These are phyloP conservation scores for Aphelinus atriplicis DNA, from an alignment of 1,140 invertebrate genomes.

Conservation along the genomic window DNA sequence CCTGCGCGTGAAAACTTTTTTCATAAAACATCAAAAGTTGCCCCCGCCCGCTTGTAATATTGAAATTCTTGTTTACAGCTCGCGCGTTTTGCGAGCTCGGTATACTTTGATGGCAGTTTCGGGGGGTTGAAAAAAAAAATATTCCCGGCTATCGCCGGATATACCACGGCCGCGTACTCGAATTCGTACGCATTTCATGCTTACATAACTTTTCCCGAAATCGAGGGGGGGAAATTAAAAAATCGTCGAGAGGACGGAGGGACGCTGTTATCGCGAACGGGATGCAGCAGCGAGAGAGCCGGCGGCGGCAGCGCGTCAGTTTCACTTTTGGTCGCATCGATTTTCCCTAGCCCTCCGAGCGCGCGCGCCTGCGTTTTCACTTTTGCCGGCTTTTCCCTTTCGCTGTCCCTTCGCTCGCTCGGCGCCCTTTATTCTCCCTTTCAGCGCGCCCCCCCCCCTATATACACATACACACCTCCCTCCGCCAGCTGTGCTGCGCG, in stretches of 20 bases:
- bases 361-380: slow-evolving; percentile 19
- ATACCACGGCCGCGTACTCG: too few relatives aligned
- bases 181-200: too few relatives aligned
- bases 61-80: neutral
- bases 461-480: too few relatives aligned
- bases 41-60: neutral
- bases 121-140: too few relatives aligned
- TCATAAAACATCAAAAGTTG: neutral
- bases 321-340: slow-evolving; percentile 23
- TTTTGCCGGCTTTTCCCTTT: slow-evolving; percentile 32
- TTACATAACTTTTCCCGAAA: too few relatives aligned
- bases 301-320: neutral
- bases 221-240: too few relatives aligned
- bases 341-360: slow-evolving; percentile 1
- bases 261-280: too few relatives aligned
- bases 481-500: neutral
- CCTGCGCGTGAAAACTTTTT: neutral
- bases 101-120: too few relatives aligned
- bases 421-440: slow-evolving; percentile 20
- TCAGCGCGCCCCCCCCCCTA: neutral
- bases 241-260: too few relatives aligned
- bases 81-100: too few relatives aligned
- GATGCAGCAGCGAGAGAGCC: too few relatives aligned
- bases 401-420: slow-evolving; percentile 33
- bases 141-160: too few relatives aligned